Conservation (phyloP, 2,888 invertebrate genomes). For the Tethea ocularis region DNA sequence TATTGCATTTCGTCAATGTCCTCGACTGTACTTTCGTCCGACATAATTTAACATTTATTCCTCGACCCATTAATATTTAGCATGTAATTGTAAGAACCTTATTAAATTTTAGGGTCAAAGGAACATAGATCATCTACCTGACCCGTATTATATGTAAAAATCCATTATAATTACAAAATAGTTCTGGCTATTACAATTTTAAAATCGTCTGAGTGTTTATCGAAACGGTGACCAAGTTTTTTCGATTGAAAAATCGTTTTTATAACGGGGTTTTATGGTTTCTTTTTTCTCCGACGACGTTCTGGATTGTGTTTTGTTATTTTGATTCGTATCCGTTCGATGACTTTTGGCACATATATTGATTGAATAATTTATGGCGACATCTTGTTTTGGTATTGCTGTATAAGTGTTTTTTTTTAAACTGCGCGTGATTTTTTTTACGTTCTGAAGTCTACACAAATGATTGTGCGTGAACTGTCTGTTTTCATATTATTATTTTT, state of each 20-base stretch:
- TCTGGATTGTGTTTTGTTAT: constrained; percentile 27
- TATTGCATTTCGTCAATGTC: background rate
- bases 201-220: constrained; percentile 25
- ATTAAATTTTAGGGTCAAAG: constrained; percentile 24
- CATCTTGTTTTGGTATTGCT: background rate
- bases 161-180: constrained; percentile 33
- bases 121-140: constrained; percentile 19
- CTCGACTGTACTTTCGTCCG: background rate
- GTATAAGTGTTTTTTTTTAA: background rate
- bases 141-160: constrained; percentile 51
- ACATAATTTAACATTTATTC: background rate
- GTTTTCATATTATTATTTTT: too few species aligned
- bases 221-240: constrained; percentile 8
- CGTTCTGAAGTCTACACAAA: background rate
- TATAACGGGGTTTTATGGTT: constrained; percentile 27
- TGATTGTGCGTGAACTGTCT: too few species aligned
- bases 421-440: background rate
- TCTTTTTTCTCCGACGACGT: background rate
- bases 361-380: constrained; percentile 6
- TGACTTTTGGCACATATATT: constrained; percentile 25
- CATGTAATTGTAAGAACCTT: constrained; percentile 10
- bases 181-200: constrained; percentile 39
- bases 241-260: constrained; percentile 23
- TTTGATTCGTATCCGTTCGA: constrained; percentile 27
- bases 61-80: background rate